phyloP scores from a whole-genome alignment of 2,113 vertebrate species.

The Crotophaga sulcirostris region DNA sequence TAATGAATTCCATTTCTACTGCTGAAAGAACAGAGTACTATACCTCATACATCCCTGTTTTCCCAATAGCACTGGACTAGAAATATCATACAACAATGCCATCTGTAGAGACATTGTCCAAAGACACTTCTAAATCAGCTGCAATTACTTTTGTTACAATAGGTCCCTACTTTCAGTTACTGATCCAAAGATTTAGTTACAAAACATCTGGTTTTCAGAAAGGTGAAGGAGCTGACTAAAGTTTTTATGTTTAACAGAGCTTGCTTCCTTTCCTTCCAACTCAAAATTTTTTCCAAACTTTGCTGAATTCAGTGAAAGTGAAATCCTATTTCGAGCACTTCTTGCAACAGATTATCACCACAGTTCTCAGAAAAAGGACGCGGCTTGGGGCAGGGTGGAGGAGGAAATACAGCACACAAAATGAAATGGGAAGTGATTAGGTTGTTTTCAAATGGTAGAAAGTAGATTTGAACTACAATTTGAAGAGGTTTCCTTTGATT shows the following conservation, averaged over 20 bases:
- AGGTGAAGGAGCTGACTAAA: neutral
- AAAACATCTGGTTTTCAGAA: conserved; percentile 12
- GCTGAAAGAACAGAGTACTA: neutral
- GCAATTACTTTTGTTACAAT: neutral
- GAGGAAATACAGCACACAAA: neutral
- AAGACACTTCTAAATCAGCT: conserved; percentile 1
- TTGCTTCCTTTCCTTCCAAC: neutral
- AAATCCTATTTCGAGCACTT: conserved; percentile 9
- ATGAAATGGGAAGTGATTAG: neutral
- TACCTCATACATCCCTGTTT: neutral
- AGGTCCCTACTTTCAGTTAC: neutral
- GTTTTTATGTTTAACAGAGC: conserved; percentile 15
- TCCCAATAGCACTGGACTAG: conserved; percentile 6
- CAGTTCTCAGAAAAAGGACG: neutral
- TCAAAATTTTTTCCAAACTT: neutral
- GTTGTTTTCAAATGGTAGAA: no score
- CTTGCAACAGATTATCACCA: neutral
- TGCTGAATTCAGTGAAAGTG: conserved; percentile 5
- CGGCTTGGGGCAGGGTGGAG: no score
- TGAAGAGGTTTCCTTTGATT: neutral
- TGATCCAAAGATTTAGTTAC: neutral
- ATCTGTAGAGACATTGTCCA: neutral
- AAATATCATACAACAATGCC: neutral
- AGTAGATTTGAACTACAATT: neutral
- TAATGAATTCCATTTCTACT: conserved; percentile 56